Base-by-base conservation (phyloP, 2,113 vertebrate species). In the Cololabis saira region DNA sequence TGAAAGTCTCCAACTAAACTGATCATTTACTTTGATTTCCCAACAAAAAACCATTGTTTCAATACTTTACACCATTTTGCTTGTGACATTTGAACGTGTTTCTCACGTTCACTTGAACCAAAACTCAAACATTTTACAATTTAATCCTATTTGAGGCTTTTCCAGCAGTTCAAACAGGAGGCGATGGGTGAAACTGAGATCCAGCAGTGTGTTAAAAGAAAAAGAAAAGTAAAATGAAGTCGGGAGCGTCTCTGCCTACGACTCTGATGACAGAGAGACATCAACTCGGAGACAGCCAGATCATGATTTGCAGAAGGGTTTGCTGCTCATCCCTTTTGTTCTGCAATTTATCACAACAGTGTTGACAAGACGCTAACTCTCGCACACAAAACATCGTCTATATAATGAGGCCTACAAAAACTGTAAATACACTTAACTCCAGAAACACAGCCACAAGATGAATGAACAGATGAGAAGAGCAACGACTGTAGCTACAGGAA, bases 301-400 rank as follows among this genome's bases (percentile, higher is more conserved):
- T 60, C 18, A 2, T 61, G 57, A 74, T 82, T 78, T 71, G 53
- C 69, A 61, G 76, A 52, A 71, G 55, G 54, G 57, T 62, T 60
- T 61, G 48, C 56, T 67, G 51, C 82, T 83, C 79, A 88, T 85
- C 78, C 64, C 83, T 67, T 83, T 90, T 88, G 87, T 87, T 41
- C 74, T 56, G 77, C 76, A 78, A 86, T 87, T 83, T 87, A 83
- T 86, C 78, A 83, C 22, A 80, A 78, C 79, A 66, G 65, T 73
- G 78, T 80, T 76, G 87, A 92, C 87, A 81, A 80, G 72, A 63
- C 80, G 69, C 74, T 76, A 57, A 67, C 40, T 56, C 41, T 59
- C 51, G 24, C 61, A 37, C 69, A 51, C 55, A 68, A 12, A 60
- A 66, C 61, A 76, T 42, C 55, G 72, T 72, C 53, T 73, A 54